Base-by-base conservation (phyloP, 2,113 vertebrate genomes). In the Calidris pugnax region DNA sequence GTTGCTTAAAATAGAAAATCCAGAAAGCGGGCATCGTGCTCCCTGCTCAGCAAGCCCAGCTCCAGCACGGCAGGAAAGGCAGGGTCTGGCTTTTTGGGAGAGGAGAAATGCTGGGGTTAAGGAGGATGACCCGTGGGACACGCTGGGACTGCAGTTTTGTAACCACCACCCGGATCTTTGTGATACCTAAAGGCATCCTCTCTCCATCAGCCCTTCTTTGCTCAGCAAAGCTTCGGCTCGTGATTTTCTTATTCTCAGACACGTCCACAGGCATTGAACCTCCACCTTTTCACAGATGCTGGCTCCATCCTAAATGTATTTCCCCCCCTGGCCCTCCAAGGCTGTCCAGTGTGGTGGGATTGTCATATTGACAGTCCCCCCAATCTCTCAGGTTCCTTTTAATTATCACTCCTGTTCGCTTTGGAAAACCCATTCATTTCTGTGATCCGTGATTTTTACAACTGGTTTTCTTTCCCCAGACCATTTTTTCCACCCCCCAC, bases 1-100 rank as follows among this genome's bases (percentile, higher is more conserved):
- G 93, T 94, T 75, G 89, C 92, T 86, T 85, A 96, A 90, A 93
- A 96, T 96, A 95, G 94, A 87, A 90, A 77, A 91, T 75, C 80
- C 69, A 94, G 94, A 83, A 96, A 96, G 95, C 86, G 3, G 22
- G 77, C 73, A 79, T 26, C 16, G 20, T 6, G 10, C 57, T 92
- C 63, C 75, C 6, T 22, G 62, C 78, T 87, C 24, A 0, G 90
- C 88, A 56, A 89, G 84, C 77, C 82, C 0, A 0, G 53, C 43
- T 90, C 79, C n/a, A 55, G 67, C 33, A 35, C 4, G 2, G 51
- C 39, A 84, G n/a, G 77, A 64, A 87, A 57, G 14, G 73, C 66
- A 85, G 66, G 60, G 60, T 63, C 28, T n/a, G 73, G 14, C 30
- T 19, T 64, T 50, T 13, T 2, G 3, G 53, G 67, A 41, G 12